Evolutionary conservation across 2,888 invertebrate genomes (phyloP), one percentile per base, ranked within the genome.

Genomic region (Ochropacha duplaris): DNA sequence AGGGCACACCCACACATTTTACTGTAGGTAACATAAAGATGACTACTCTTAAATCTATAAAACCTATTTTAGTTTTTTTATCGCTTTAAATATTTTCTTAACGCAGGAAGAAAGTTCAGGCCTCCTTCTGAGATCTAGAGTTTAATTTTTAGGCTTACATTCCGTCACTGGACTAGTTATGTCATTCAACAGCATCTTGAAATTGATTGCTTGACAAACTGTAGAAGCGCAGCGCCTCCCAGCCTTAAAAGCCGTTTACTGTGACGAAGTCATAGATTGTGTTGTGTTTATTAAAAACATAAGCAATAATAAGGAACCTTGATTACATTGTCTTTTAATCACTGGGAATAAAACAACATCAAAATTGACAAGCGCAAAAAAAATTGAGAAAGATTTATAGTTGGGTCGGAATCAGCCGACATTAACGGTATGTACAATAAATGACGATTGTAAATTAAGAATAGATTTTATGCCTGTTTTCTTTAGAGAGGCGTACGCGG

Each of bases 401-500:
- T 50, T 19, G 36, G n/a, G 36, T 19, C 49, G 49, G 56, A 57
- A 36, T 22, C 54, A 34, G 50, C 54, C 49, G 62, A 61, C 60
- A 58, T 59, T 65, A 51, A 65, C 59, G 60, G 51, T 26, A 57
- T 49, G 19, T 24, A 57, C 57, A 63, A 68, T 74, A 68, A 79
- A 81, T 76, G 73, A 66, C 68, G 70, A 76, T 74, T 80, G 74
- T 82, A 76, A 80, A 81, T 83, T 78, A 77, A 71, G 74, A 82
- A 81, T 78, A 79, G 83, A 84, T 84, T n/a, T 84, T 83, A 83
- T 79, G 71, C 57, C 57, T 79, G 80, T 83, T 81, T 78, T 72
- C 71, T 68, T 82, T 83, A 82, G 79, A 68, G 62, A 36, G 49
- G 51, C 22, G 34, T 51, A 50, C 56, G 14, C 55, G 1, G 52